These are phyloP conservation scores for Myanophis thanlyinensis DNA, from an alignment of 2,113 vertebrate species.

Conservation along the genomic window DNA sequence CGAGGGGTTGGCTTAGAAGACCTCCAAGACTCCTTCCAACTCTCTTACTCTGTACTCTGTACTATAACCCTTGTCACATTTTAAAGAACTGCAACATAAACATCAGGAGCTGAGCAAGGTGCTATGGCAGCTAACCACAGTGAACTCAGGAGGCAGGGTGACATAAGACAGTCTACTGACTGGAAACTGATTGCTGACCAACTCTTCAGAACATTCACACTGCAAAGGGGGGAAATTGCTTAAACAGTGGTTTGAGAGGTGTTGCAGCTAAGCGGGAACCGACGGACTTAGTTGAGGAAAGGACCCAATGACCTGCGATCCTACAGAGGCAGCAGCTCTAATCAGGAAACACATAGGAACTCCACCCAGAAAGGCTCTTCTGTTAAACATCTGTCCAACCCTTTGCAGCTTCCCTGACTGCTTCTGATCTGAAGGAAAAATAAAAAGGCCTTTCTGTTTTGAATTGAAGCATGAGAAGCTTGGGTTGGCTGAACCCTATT, in stretches of 20 bases:
- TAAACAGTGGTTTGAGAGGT: not conserved
- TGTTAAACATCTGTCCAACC: not conserved
- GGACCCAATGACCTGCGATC: not conserved
- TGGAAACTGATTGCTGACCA: not conserved
- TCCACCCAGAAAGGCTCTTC: not conserved
- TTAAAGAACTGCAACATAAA: not conserved
- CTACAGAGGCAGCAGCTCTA: not conserved
- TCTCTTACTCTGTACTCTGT: not conserved
- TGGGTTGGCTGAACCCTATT: not conserved
- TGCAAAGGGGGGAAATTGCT: not conserved
- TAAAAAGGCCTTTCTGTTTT: not conserved
- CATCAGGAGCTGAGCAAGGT: not conserved
- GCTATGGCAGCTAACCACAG: not conserved
- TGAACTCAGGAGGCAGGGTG: not conserved
- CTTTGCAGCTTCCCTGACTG: not conserved
- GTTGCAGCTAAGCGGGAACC: not conserved
- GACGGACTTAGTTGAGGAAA: not conserved
- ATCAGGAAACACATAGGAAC: not conserved
- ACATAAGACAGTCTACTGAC: not conserved
- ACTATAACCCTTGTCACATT: not conserved
- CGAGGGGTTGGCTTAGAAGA: not conserved
- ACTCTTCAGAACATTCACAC: not conserved
- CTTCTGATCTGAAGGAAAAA: not conserved
- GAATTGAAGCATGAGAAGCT: not conserved
- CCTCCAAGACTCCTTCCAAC: not conserved